These are phyloP conservation scores for Sebastiscus albofasciatus DNA, from an alignment of 2,797 vertebrate species.

Conservation along the genomic window DNA sequence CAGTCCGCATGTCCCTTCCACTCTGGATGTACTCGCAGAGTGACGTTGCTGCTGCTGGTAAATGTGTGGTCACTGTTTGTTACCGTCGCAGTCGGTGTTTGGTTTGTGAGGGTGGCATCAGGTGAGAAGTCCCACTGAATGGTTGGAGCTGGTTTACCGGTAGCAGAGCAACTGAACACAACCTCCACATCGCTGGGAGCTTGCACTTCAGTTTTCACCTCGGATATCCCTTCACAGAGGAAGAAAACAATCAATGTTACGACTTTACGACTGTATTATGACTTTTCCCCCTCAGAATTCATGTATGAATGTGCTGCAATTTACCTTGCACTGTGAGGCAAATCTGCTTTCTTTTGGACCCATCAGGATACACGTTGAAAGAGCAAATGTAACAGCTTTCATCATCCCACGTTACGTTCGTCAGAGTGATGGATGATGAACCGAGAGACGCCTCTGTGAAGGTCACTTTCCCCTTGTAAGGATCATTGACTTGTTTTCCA, in stretches of 20 bases:
- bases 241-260: neutral
- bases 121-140: conserved; percentile 58
- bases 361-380: conserved; percentile 73
- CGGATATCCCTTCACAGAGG: conserved; percentile 70
- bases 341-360: conserved; percentile 52
- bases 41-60: conserved; percentile 65
- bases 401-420: conserved; percentile 67
- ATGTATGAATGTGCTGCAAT: neutral
- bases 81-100: accelerated
- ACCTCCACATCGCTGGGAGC: neutral
- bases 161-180: conserved; percentile 75
- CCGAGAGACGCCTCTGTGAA: conserved; percentile 51
- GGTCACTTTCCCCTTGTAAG: conserved; percentile 49
- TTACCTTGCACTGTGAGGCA: conserved; percentile 78
- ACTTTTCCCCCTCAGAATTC: neutral
- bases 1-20: conserved; percentile 61
- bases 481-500: conserved; percentile 43
- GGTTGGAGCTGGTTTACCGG: conserved; percentile 76
- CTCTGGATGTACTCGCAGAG: conserved; percentile 22
- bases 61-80: conserved; percentile 53
- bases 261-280: too few species aligned
- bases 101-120: accelerated
- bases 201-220: conserved; percentile 16
- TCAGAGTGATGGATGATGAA: conserved; percentile 67
- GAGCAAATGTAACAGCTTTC: conserved; percentile 78